Conservation (phyloP, 1,140 invertebrate species). For the Drosophila sproati region DNA sequence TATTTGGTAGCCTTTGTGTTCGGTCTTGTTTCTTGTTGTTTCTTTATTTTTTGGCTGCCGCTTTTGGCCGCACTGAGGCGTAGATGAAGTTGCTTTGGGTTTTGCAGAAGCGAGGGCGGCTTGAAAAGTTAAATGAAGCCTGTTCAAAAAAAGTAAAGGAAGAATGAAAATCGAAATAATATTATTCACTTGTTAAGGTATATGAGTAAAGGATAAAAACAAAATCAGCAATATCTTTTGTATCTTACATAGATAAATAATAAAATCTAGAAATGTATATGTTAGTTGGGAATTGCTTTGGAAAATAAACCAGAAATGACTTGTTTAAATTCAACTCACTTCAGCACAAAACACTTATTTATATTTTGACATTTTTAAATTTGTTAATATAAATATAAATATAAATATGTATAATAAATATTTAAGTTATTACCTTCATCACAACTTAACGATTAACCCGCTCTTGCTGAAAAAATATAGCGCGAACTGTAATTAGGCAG, state of each 20-base stretch:
- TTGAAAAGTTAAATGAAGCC: neutral
- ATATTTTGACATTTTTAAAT: neutral
- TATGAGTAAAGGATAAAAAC: no score
- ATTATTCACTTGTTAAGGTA: neutral
- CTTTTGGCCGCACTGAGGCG: constrained; percentile 60
- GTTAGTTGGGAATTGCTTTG: no score
- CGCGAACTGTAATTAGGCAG: constrained; percentile 72
- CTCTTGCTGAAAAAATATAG: constrained; percentile 52
- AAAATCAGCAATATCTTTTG: no score
- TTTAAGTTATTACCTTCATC: neutral
- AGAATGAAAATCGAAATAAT: neutral
- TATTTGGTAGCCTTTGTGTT: constrained; percentile 59
- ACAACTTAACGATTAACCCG: constrained; percentile 18
- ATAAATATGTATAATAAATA: no score
- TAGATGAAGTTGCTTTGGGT: constrained; percentile 38
- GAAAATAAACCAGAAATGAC: no score
- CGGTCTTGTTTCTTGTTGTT: constrained; percentile 35
- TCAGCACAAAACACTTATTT: no score
- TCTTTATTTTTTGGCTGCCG: constrained; percentile 13
- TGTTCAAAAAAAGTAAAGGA: neutral
- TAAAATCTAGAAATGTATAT: no score
- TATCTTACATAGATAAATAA: no score
- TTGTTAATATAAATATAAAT: neutral
- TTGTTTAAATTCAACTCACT: no score
- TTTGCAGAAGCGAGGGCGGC: constrained; percentile 40